Percentiles rank a stretch among this genome's conserved stretches.
phyloP scores from a whole-genome alignment of 2,113 vertebrate genomes.

The Ictidomys tridecemlineatus region DNA sequence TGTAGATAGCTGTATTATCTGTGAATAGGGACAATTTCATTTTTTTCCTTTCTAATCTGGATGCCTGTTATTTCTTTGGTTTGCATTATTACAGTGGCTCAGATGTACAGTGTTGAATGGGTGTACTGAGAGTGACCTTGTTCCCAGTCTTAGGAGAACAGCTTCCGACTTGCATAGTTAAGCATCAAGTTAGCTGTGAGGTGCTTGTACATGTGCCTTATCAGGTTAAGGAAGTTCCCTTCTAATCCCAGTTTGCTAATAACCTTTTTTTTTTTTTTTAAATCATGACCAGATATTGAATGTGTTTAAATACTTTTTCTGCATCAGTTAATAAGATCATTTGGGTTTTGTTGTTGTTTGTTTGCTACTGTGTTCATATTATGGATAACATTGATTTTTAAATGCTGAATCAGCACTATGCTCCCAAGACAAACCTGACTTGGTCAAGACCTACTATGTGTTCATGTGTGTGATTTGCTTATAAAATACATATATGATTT shows the following conservation, averaged over 20 bases:
- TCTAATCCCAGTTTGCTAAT: slow-evolving; percentile 28
- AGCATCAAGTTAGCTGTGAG: background rate
- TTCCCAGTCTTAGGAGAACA: background rate
- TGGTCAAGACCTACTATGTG: background rate
- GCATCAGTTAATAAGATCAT: background rate
- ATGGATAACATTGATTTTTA: background rate
- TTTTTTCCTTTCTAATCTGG: background rate
- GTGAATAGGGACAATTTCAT: background rate
- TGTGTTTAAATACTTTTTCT: slow-evolving; percentile 15
- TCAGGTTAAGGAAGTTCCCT: background rate
- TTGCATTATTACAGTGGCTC: background rate
- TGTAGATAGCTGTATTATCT: background rate
- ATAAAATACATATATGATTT: background rate
- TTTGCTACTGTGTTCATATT: slow-evolving; percentile 20
- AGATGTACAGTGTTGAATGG: background rate
- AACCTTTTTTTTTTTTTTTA: background rate
- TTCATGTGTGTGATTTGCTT: background rate
- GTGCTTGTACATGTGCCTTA: background rate
- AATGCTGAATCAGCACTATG: background rate
- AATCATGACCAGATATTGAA: background rate
- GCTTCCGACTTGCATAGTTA: background rate
- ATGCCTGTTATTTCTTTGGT: background rate
- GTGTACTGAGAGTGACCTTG: background rate
- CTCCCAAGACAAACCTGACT: background rate
- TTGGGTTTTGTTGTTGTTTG: background rate